These are phyloP conservation scores for Cheilosia urbana DNA, from an alignment of 2,888 invertebrate genomes.

Conservation along the genomic window DNA sequence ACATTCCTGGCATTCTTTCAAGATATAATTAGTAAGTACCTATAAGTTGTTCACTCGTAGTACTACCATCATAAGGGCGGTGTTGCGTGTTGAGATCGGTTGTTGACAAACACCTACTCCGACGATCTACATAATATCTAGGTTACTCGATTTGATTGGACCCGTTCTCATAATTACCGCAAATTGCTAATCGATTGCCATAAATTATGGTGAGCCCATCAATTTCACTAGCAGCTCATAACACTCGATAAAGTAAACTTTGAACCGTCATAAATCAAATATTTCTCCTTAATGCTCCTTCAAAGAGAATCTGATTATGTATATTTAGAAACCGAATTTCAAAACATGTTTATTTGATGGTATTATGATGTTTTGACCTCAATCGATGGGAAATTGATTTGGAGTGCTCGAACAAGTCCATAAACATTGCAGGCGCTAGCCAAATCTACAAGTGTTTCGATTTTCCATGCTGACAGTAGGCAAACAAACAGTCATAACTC, in stretches of 20 bases:
- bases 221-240: conserved; percentile 22
- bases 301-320: conserved; percentile 18
- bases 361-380: conserved; percentile 30
- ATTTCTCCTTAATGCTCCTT: conserved; percentile 3
- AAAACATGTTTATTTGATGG: conserved; percentile 25
- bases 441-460: conserved; percentile 22
- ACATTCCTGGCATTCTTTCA: too few relatives aligned
- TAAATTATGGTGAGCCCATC: conserved; percentile 32
- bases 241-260: conserved; percentile 44
- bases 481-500: conserved; percentile 16
- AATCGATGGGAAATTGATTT: conserved; percentile 31
- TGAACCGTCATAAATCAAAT: conserved; percentile 45
- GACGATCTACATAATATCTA: too few relatives aligned
- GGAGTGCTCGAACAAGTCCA: conserved; percentile 22
- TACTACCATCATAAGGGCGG: too few relatives aligned
- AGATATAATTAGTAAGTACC: too few relatives aligned
- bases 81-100: too few relatives aligned
- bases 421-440: conserved; percentile 26
- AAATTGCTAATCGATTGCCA: conserved; percentile 37
- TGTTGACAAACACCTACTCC: too few relatives aligned
- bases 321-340: conserved; percentile 42
- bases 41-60: too few relatives aligned
- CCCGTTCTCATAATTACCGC: conserved; percentile 15
- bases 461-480: conserved; percentile 5
- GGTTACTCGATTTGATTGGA: neutral